A percentile compares a stretch with the other conserved stretches of the same genome.
Conservation (phyloP, 2,113 vertebrate genomes). For the Salminus brasiliensis region DNA sequence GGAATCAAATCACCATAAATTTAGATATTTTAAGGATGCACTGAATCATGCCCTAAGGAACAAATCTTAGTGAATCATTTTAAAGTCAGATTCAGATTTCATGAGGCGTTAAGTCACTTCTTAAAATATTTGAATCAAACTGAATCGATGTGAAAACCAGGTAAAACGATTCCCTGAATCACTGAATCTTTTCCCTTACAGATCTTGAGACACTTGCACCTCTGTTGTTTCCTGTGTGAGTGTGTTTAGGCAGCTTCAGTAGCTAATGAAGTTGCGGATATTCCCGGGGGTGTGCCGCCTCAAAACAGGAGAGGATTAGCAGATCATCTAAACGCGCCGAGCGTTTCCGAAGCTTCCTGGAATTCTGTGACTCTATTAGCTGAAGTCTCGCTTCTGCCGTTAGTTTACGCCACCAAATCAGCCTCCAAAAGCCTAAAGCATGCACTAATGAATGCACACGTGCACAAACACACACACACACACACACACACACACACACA, state of each 20-base stretch:
- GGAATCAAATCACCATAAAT: too few species aligned
- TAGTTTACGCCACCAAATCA: not conserved
- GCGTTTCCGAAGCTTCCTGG: slow-evolving; percentile 11
- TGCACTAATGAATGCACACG: slow-evolving; percentile 11
- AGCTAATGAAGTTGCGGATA: slow-evolving; percentile 5
- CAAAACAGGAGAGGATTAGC: not conserved
- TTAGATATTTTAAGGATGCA: too few species aligned
- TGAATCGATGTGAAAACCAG: too few species aligned
- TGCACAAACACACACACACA: slow-evolving; percentile 20
- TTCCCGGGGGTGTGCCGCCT: slow-evolving; percentile 1
- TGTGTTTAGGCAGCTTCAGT: not conserved
- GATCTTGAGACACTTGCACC: too few species aligned
- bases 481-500: slow-evolving; percentile 6
- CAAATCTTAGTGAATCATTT: too few species aligned
- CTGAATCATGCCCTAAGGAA: too few species aligned
- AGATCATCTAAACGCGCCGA: not conserved
- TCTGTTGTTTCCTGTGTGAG: not conserved
- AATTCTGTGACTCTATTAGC: slow-evolving; percentile 13
- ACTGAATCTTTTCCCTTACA: too few species aligned
- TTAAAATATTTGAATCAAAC: too few species aligned
- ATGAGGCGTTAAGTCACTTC: too few species aligned
- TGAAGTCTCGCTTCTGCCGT: slow-evolving; percentile 1
- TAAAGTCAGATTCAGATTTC: too few species aligned
- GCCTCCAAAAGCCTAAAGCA: not conserved
- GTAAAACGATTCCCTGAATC: too few species aligned